Evolutionary conservation across 2,113 vertebrate genomes (phyloP), one percentile per base, ranked within the genome.

Genomic region (Platycercus adscitus): DNA sequence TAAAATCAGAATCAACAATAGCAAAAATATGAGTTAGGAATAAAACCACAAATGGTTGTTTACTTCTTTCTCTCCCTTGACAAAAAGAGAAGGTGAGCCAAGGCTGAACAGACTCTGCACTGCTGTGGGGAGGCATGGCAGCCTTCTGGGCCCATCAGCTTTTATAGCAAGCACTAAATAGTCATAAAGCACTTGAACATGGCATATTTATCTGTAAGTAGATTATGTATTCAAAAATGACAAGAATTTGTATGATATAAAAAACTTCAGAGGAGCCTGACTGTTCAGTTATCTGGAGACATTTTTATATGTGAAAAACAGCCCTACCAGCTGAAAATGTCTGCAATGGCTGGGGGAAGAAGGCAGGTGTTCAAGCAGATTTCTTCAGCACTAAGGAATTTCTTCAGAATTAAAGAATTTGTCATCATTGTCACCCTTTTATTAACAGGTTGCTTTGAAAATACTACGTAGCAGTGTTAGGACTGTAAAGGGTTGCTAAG

Each of bases 191-290:
- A 3, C 31, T 61, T 65, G 21, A 82, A 46, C 7, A 6, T 1
- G 2, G 5, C 0, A 0, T 73, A 28, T 81, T 77, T 77, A 23
- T 70, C 31, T 83, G 49, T 46, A 77, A 18, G 37, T 33, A 35
- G 46, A 6, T 49, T 71, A 19, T 76, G 15, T 80, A 44, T 29
- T 89, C n/a, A 70, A 64, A 94, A 80, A 52, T 65, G 49, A 63
- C 46, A 53, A 7, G 53, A 49, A 46, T 83, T 91, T 83, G 10
- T 72, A 5, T 72, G 55, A 21, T 65, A 12, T 52, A 69, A 95
- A 75, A 72, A 81, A 21, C 13, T 66, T 72, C 9, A 43, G 60
- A 66, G 66, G 50, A 58, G 17, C 23, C 53, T 77, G 65, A 13
- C 33, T 41, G 21, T 78, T 91, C 21, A 18, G 52, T 72, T 91